A percentile compares a stretch with the other conserved stretches of the same genome.
phyloP scores from a whole-genome alignment of 2,113 vertebrate species.

The Chamaea fasciata region DNA sequence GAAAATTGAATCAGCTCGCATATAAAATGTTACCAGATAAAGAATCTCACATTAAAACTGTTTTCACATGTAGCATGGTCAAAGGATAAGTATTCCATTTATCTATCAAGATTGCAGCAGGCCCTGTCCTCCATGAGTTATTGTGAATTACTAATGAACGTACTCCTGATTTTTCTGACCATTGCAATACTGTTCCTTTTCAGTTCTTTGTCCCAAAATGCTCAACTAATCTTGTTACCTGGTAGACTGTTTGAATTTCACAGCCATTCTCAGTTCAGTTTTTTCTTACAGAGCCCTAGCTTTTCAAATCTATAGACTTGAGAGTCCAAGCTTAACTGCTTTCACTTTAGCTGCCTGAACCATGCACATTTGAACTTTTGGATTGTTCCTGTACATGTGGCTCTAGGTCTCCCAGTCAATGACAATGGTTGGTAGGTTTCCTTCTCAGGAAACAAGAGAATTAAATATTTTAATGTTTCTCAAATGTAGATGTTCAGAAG shows the following conservation, averaged over 20 bases:
- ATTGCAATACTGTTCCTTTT: not conserved
- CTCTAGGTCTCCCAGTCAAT: not conserved
- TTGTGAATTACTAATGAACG: not conserved
- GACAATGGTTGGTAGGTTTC: not conserved
- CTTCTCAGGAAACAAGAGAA: not conserved
- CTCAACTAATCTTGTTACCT: not conserved
- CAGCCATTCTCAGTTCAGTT: not conserved
- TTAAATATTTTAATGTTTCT: not conserved
- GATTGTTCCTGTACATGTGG: not conserved
- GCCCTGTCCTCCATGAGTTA: not conserved
- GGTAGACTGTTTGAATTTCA: not conserved
- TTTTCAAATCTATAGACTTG: not conserved
- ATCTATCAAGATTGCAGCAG: not conserved
- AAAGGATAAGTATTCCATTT: not conserved
- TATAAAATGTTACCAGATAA: not conserved
- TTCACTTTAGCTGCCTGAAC: not conserved
- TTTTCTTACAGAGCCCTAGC: not conserved
- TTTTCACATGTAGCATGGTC: not conserved
- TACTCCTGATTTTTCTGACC: not conserved
- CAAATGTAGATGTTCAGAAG: not conserved
- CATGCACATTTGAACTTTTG: not conserved
- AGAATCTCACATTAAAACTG: not conserved
- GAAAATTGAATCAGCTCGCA: not conserved
- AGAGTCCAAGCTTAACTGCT: not conserved
- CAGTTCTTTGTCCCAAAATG: not conserved